Evolutionary conservation across 2,888 invertebrate genomes (phyloP), one percentile per base, ranked within the genome.

Genomic region (Amblyteles armatorius): DNA sequence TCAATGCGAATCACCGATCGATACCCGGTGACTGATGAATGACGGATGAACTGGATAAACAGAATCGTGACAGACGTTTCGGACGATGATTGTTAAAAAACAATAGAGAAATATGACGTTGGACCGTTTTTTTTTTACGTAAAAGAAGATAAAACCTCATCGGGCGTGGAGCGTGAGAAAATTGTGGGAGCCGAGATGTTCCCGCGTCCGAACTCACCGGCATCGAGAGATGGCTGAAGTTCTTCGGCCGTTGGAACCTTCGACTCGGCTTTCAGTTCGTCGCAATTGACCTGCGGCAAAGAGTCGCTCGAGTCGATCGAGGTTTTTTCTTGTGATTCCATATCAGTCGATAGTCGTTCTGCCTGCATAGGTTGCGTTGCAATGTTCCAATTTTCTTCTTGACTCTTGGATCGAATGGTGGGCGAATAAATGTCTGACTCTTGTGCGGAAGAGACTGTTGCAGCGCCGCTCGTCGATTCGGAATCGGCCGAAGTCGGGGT

Each of bases 171-270:
- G 83, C 60, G 13, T 57, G 11, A 52, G 52, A 60, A 29, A 60
- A 60, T 16, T 29, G 60, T 29, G 16, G 40, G 5, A 40, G 0
- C 40, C 2, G 40, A 11, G 40, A 40, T 40, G 40, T 74, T 44
- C 79, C 65, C 85, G 83, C 60, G 13, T 57, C 0, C 68, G 48
- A 26, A 88, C 89, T 89, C 88, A 93, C 93, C 90, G 60, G 93
- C 86, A 89, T 93, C 92, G 57, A 93, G 78, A 36, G 91, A 88
- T 36, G 93, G 88, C 57, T 91, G 92, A 44, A 93, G 87, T 67
- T 93, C 92, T 16, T 93, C 93, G 11, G 89, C 84, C 3, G 87
- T 84, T 1, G 90, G 87, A 65, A 89, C 72, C 83, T 93, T 92
- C 29, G 76, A 69, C 5, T 87, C 88, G 1, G 87, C 19, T 83